A percentile compares a stretch with the other conserved stretches of the same genome.
Evolutionary conservation across 1,140 invertebrate genomes (phyloP).

Genomic region (Cyrtorhinus lividipennis): DNA sequence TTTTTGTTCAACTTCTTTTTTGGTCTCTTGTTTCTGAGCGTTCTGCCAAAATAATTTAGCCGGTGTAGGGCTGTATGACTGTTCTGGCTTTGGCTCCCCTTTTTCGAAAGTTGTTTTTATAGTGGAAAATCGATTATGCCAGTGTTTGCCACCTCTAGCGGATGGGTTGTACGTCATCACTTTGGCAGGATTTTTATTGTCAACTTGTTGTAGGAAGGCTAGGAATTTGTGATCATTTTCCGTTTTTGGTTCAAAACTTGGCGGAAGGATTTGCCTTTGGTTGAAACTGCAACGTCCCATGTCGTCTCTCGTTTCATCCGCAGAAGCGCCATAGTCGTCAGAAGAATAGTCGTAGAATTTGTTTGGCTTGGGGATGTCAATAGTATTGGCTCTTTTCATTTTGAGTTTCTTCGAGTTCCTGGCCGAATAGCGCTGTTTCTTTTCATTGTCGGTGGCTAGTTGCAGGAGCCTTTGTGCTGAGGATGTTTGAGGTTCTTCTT

Average conservation of each 20-base stretch:
- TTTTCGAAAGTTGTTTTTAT: slow-evolving; percentile 71
- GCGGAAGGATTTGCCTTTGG: slow-evolving; percentile 24
- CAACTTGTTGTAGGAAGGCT: slow-evolving; percentile 54
- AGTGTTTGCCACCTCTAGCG: slow-evolving; percentile 33
- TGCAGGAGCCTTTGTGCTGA: slow-evolving; percentile 27
- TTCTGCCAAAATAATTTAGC: slow-evolving; percentile 22
- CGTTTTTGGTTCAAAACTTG: slow-evolving; percentile 60
- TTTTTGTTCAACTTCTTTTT: slow-evolving; percentile 17
- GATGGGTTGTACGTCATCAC: slow-evolving; percentile 25
- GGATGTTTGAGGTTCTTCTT: slow-evolving; percentile 19
- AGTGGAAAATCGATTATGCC: slow-evolving; percentile 66
- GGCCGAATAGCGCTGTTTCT: slow-evolving; percentile 27
- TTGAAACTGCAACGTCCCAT: background rate
- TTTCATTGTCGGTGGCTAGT: slow-evolving; percentile 27
- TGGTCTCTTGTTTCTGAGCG: background rate
- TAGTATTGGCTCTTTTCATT: slow-evolving; percentile 75
- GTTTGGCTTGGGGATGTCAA: slow-evolving; percentile 63
- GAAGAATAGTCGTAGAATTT: slow-evolving; percentile 35
- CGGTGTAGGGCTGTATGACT: slow-evolving; percentile 8
- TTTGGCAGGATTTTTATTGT: slow-evolving; percentile 24
- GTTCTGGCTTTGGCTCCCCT: slow-evolving; percentile 3
- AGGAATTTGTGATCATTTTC: slow-evolving; percentile 72
- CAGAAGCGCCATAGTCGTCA: slow-evolving; percentile 25
- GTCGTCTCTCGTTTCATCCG: slow-evolving; percentile 20
- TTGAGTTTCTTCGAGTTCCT: slow-evolving; percentile 47